Evolutionary conservation across 1,140 invertebrate genomes (phyloP).

Genomic region (Gonatopus flavifemur): DNA sequence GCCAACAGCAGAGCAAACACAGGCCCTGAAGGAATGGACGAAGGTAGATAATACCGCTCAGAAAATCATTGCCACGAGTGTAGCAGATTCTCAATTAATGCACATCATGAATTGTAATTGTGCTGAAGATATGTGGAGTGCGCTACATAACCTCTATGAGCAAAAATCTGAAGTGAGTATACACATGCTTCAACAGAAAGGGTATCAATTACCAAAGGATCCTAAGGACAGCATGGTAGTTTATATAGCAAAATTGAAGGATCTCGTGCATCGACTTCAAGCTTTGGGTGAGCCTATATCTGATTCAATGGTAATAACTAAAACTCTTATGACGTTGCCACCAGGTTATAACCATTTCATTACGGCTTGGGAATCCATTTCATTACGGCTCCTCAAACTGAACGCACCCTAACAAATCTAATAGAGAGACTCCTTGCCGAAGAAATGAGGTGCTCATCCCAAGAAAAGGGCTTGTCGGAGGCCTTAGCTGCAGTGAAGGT

Average conservation of each 20-base stretch:
- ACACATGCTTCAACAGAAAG: conserved; percentile 42
- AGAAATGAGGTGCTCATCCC: conserved; percentile 3
- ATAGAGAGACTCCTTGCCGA: conserved; percentile 7
- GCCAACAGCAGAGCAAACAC: neutral
- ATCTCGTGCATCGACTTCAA: conserved; percentile 26
- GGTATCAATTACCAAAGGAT: conserved; percentile 28
- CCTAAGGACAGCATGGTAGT: conserved; percentile 16
- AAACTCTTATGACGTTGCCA: conserved; percentile 41
- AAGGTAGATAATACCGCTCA: conserved; percentile 24
- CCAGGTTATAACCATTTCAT: conserved; percentile 27
- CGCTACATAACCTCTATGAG: conserved; percentile 40
- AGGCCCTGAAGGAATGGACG: conserved; percentile 10
- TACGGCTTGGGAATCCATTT: conserved; percentile 30
- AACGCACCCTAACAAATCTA: neutral
- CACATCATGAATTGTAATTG: conserved; percentile 38
- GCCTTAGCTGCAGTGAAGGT: conserved; percentile 5
- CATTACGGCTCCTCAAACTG: neutral
- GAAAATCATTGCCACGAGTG: conserved; percentile 24
- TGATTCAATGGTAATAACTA: conserved; percentile 34
- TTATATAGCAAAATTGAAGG: conserved; percentile 29
- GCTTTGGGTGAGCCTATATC: conserved; percentile 24
- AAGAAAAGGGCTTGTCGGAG: conserved; percentile 8
- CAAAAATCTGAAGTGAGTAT: conserved; percentile 41
- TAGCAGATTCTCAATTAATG: conserved; percentile 25
- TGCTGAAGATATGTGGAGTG: conserved; percentile 45